Conservation (phyloP, 1,140 invertebrate genomes). For the Phthorimaea operculella region DNA sequence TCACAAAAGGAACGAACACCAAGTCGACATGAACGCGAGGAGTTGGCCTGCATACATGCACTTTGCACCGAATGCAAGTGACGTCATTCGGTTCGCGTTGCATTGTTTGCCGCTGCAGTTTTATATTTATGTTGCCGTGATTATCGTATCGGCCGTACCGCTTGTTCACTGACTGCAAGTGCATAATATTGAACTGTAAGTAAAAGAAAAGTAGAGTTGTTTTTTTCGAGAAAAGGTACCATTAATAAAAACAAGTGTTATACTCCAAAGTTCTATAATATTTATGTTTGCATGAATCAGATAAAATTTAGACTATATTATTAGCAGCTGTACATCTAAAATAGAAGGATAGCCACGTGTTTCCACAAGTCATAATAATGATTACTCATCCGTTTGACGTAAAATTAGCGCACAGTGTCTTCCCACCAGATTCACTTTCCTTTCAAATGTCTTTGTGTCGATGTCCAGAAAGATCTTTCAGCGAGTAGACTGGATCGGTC, state of each 20-base stretch:
- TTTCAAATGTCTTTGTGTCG: neutral
- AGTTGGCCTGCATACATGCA: conserved; percentile 61
- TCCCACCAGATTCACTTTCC: no score
- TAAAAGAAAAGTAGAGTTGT: no score
- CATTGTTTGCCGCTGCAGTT: conserved; percentile 54
- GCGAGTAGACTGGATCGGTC: conserved; percentile 44
- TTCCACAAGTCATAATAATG: no score
- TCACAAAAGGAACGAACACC: conserved; percentile 62
- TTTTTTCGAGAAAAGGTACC: no score
- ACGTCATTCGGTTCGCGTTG: conserved; percentile 48
- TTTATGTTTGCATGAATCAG: no score
- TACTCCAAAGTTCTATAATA: no score
- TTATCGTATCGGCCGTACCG: neutral
- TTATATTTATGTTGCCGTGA: conserved; percentile 11
- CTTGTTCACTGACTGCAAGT: neutral
- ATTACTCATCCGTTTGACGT: neutral
- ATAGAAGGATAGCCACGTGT: no score
- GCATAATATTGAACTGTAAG: no score
- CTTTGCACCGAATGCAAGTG: conserved; percentile 62
- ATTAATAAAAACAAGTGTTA: no score
- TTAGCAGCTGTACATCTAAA: no score
- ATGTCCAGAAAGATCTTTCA: conserved; percentile 36
- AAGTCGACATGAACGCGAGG: conserved; percentile 50
- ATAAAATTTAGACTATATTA: no score
- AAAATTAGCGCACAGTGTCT: neutral